Conservation (phyloP, 1,140 invertebrate genomes). For the Pissodes strobi region DNA sequence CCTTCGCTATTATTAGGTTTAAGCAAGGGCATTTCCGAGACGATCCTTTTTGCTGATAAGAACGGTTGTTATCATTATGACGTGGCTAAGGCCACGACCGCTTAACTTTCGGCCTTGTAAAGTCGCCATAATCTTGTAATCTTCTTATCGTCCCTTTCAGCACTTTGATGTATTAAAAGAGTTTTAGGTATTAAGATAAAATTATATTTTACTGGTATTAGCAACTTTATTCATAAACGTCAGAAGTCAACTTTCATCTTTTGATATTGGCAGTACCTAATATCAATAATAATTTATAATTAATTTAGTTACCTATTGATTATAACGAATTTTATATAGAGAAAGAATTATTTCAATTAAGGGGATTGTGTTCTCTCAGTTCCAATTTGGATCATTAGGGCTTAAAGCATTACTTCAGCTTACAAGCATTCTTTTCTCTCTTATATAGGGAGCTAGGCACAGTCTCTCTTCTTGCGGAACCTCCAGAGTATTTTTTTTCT, state of each 20-base stretch:
- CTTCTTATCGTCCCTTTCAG: conserved; percentile 19
- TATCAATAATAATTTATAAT: too few relatives aligned
- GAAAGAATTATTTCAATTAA: too few relatives aligned
- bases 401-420: too few relatives aligned
- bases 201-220: background rate
- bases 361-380: too few relatives aligned
- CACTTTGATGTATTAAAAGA: conserved; percentile 1
- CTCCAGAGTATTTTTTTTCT: too few relatives aligned
- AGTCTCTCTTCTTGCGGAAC: too few relatives aligned
- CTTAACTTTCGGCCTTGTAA: conserved; percentile 19
- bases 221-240: background rate
- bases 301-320: too few relatives aligned
- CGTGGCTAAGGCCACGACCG: conserved; percentile 24
- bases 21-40: conserved; percentile 22
- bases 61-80: conserved; percentile 32
- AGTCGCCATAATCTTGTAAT: conserved; percentile 12
- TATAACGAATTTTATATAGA: too few relatives aligned
- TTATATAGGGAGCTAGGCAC: too few relatives aligned
- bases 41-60: conserved; percentile 28
- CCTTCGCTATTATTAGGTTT: conserved; percentile 18
- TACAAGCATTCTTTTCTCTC: too few relatives aligned
- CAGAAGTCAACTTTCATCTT: background rate
- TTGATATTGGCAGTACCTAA: too few relatives aligned
- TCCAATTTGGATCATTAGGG: too few relatives aligned
- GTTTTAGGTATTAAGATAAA: background rate